phyloP scores from a whole-genome alignment of 2,888 invertebrate genomes.

The Hydroisotoma schaefferi region DNA sequence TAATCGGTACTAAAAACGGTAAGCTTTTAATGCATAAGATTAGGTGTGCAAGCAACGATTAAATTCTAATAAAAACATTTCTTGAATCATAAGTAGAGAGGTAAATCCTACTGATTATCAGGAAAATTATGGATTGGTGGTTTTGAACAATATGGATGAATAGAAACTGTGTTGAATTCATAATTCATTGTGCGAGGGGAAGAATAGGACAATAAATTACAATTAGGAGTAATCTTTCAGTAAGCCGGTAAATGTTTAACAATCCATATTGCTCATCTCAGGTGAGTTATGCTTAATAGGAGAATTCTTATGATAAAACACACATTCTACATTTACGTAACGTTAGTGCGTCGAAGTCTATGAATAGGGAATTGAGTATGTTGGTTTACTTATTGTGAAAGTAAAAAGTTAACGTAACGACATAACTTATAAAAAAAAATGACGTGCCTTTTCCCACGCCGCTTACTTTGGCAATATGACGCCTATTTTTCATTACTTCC shows the following conservation, averaged over 20 bases:
- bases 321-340: too few relatives aligned
- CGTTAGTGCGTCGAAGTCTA: too few relatives aligned
- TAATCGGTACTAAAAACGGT: neutral
- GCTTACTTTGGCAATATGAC: constrained; percentile 16
- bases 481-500: too few relatives aligned
- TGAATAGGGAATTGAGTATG: too few relatives aligned
- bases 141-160: neutral
- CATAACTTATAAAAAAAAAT: neutral
- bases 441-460: constrained; percentile 16
- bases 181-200: neutral
- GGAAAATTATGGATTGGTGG: neutral
- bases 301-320: neutral
- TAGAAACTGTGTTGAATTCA: neutral
- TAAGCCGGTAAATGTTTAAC: constrained; percentile 17
- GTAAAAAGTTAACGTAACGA: neutral
- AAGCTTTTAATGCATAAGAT: neutral
- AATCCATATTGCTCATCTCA: too few relatives aligned
- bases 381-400: neutral
- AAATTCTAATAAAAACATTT: too few relatives aligned
- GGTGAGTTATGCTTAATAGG: neutral
- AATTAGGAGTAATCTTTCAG: constrained; percentile 22
- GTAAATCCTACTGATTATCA: constrained; percentile 1
- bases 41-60: too few relatives aligned
- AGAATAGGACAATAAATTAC: neutral
- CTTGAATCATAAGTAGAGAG: too few relatives aligned